A percentile compares a stretch with the other conserved stretches of the same genome.
Conservation (phyloP, 2,888 invertebrate genomes). For the Folsomia manolachei region DNA sequence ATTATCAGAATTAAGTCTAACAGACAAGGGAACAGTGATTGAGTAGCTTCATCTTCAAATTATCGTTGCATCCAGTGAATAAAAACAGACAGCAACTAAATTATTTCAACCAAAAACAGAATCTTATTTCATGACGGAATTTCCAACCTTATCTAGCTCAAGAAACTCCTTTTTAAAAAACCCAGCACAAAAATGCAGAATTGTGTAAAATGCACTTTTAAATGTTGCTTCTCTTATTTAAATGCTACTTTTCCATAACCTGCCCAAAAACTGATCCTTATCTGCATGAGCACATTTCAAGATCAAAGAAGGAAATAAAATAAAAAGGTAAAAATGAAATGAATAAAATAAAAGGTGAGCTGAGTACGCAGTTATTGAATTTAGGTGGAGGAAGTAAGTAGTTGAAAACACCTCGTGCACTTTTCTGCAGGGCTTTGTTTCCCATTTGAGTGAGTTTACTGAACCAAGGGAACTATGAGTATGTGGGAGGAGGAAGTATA, state of each 20-base stretch:
- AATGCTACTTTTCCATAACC: too few relatives aligned
- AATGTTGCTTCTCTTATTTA: too few relatives aligned
- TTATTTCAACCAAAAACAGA: too few relatives aligned
- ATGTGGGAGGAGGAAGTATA: conserved; percentile 5
- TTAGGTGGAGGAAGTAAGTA: neutral
- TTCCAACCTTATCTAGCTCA: too few relatives aligned
- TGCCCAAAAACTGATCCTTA: neutral
- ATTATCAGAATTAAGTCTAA: too few relatives aligned
- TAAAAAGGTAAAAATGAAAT: neutral
- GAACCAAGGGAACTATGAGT: neutral
- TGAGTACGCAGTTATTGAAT: too few relatives aligned
- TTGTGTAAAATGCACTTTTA: neutral
- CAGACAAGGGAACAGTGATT: neutral
- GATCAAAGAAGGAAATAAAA: neutral
- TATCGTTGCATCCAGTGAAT: neutral
- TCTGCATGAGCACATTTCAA: neutral
- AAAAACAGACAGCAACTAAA: neutral
- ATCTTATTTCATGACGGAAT: neutral
- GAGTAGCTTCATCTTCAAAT: neutral
- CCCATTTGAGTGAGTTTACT: neutral
- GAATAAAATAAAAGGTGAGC: neutral
- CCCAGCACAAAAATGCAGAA: neutral
- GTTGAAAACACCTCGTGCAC: neutral
- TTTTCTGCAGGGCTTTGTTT: neutral
- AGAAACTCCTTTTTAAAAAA: too few relatives aligned